Conservation (phyloP, 2,113 vertebrate species). For the Cheilinus undulatus region DNA sequence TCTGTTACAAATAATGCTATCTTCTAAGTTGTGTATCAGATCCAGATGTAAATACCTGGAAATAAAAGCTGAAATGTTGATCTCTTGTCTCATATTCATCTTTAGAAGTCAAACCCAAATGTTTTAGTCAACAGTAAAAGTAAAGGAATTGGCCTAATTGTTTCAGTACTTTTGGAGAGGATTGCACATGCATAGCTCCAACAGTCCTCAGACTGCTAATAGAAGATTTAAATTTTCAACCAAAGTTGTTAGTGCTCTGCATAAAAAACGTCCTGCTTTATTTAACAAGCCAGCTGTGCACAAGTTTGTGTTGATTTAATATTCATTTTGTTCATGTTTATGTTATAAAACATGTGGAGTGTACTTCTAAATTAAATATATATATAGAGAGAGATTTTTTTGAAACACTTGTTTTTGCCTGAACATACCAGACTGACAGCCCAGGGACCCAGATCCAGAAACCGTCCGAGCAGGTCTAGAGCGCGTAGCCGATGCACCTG, state of each 20-base stretch:
- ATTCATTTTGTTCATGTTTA: background rate
- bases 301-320: background rate
- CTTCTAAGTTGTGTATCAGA: no score
- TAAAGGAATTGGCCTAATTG: no score
- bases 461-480: conserved; percentile 93
- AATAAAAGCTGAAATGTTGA: no score
- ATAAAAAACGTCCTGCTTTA: background rate
- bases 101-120: no score
- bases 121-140: no score
- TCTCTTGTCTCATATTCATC: no score
- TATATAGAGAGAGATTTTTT: no score
- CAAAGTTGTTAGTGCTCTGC: background rate
- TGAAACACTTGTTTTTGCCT: background rate
- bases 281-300: background rate
- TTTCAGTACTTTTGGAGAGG: no score
- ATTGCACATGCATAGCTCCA: background rate
- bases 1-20: no score
- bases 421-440: conserved; percentile 93
- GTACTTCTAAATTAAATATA: background rate
- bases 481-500: conserved; percentile 96
- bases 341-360: background rate
- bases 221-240: no score
- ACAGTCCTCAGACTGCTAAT: no score
- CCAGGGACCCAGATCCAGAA: conserved; percentile 98
- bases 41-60: no score